A percentile compares a stretch with the other conserved stretches of the same genome.
These are phyloP conservation scores for Gavialis gangeticus DNA, from an alignment of 2,113 vertebrate genomes.

Conservation along the genomic window DNA sequence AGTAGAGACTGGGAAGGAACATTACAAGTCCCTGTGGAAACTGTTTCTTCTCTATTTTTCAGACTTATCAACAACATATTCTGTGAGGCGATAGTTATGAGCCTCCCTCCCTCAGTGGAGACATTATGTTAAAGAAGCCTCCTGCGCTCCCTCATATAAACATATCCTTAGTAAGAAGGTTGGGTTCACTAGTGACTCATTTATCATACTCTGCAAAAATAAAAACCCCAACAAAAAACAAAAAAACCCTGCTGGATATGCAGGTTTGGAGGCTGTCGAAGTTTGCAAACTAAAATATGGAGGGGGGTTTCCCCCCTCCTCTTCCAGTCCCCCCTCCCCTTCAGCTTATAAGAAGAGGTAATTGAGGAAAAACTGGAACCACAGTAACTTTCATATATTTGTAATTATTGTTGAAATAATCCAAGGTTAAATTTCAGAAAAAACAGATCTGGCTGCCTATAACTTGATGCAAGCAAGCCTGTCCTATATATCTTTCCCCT, in stretches of 20 bases:
- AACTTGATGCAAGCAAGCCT: background rate
- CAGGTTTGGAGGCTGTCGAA: constrained; percentile 31
- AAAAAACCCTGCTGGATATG: background rate
- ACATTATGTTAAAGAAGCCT: constrained; percentile 66
- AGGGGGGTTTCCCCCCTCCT: background rate
- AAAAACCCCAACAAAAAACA: background rate
- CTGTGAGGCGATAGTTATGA: background rate
- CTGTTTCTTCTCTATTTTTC: constrained; percentile 60
- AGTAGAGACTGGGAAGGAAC: constrained; percentile 3
- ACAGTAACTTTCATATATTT: background rate
- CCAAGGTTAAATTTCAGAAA: background rate
- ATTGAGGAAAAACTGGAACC: background rate
- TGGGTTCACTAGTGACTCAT: constrained; percentile 29
- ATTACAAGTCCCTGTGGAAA: constrained; percentile 31
- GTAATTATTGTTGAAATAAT: background rate
- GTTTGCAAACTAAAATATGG: constrained; percentile 3
- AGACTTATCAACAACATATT: constrained; percentile 37
- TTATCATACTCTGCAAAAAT: constrained; percentile 26
- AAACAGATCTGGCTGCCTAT: background rate
- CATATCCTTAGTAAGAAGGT: constrained; percentile 5
- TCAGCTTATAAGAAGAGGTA: background rate
- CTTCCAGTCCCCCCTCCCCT: background rate
- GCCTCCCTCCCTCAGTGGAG: constrained; percentile 46
- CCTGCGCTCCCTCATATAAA: constrained; percentile 23
- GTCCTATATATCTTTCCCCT: background rate